A percentile compares a stretch with the other conserved stretches of the same genome.
Conservation (phyloP, 2,888 invertebrate species). For the Eucera pruinosa region DNA sequence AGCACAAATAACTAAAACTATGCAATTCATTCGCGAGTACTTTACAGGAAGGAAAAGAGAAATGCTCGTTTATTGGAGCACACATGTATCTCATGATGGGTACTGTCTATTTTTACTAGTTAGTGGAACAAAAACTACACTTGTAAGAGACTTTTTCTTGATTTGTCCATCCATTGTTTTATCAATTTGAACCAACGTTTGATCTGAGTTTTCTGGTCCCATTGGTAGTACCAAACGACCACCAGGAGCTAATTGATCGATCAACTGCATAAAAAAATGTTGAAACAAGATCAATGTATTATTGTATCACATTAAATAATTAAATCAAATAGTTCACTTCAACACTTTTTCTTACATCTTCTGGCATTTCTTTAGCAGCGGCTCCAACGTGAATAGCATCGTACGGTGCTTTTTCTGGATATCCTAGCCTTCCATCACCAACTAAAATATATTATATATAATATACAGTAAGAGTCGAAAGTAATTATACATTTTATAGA, state of each 20-base stretch:
- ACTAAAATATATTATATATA: constrained; percentile 84
- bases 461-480: no score
- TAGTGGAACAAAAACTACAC: constrained; percentile 98
- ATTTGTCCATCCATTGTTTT: constrained; percentile 93
- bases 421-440: constrained; percentile 96
- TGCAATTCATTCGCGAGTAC: constrained; percentile 10
- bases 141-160: constrained; percentile 92
- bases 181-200: constrained; percentile 94
- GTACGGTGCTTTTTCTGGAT: constrained; percentile 90
- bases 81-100: constrained; percentile 85
- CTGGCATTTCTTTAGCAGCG: constrained; percentile 91
- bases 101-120: constrained; percentile 93
- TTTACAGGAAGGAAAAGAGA: background rate
- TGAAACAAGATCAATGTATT: background rate
- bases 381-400: constrained; percentile 98
- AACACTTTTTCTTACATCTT: constrained; percentile 87
- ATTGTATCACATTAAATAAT: background rate
- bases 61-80: constrained; percentile 72
- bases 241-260: constrained; percentile 90
- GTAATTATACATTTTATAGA: no score
- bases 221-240: constrained; percentile 97
- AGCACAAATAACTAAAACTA: background rate
- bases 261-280: constrained; percentile 53
- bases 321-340: constrained; percentile 75
- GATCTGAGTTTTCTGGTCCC: constrained; percentile 93